Evolutionary conservation across 2,888 invertebrate species (phyloP).

Genomic region (Ditula angustiorana): DNA sequence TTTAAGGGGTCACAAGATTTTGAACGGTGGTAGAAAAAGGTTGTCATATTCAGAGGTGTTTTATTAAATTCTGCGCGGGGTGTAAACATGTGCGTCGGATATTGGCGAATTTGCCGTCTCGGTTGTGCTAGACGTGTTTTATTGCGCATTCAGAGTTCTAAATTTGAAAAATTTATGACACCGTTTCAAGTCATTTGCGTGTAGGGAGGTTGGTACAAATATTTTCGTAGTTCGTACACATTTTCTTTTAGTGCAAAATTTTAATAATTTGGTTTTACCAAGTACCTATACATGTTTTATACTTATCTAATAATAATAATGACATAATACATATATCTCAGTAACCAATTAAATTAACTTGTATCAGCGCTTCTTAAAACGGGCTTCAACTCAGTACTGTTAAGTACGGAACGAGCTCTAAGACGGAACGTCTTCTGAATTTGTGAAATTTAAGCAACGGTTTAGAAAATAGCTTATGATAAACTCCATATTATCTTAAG

Average conservation of each 20-base stretch:
- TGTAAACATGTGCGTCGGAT: conserved; percentile 53
- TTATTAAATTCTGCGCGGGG: conserved; percentile 65
- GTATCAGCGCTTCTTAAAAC: no score
- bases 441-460: no score
- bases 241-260: neutral
- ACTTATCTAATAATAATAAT: no score
- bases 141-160: conserved; percentile 22
- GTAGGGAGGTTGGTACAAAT: neutral
- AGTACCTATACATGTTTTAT: no score
- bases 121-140: conserved; percentile 33
- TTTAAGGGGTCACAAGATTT: neutral
- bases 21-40: neutral
- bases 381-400: no score
- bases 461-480: no score
- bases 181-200: neutral
- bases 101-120: conserved; percentile 47
- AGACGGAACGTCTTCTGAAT: no score
- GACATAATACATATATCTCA: no score
- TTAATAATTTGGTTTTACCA: neutral
- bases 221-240: conserved; percentile 17
- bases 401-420: no score
- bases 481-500: no score
- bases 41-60: conserved; percentile 49
- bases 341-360: no score
- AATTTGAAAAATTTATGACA: conserved; percentile 33